Base-by-base conservation (phyloP, 2,113 vertebrate genomes). In the Willisornis vidua region DNA sequence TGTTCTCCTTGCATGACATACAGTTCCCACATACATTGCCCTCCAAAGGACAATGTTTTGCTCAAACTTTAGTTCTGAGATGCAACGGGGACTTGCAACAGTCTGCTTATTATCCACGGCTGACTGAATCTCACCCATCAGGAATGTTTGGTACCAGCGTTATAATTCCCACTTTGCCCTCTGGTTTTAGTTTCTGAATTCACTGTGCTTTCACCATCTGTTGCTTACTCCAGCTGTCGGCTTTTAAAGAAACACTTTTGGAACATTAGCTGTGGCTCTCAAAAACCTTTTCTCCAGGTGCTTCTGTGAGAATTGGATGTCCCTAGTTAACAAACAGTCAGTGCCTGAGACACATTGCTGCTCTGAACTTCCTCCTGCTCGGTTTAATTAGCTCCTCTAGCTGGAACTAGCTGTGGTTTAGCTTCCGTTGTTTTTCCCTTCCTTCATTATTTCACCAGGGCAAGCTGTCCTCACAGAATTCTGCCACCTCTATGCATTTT, bases 351-450 rank as follows among this genome's bases (percentile, higher is more conserved):
- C 66, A 41, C 25, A 14, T 33, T 17, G 9, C 33, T 82, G 45
- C 85, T 92, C 72, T 77, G 72, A 85, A 78, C 51, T 62, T 90
- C 73, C 26, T 77, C 79, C 58, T 72, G 23, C 20, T 62, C 65
- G 77, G 17, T 81, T 89, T 91, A 87, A 94, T 94, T 54, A 80
- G 65, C 68, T 86, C 39, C 20, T 88, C 65, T 62, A 67, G 63
- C 48, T 91, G 70, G 68, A 93, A 71, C 45, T 57, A 72, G 46
- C 35, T 66, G 46, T 57, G 51, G 66, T 71, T 93, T 75, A 95
- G 75, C 85, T 95, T 96, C 89, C 82, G 85, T 70, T 89, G 45
- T 74, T 93, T 94, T 70, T 77, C 33, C 16, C 35, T 48, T 85
- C 58, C 37, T n/a, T 90, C 28, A 1, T 93, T 78, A 70, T 72